Evolutionary conservation across 2,113 vertebrate genomes (phyloP), one percentile per base, ranked within the genome.

Genomic region (Hypocryptadius cinnamomeus): DNA sequence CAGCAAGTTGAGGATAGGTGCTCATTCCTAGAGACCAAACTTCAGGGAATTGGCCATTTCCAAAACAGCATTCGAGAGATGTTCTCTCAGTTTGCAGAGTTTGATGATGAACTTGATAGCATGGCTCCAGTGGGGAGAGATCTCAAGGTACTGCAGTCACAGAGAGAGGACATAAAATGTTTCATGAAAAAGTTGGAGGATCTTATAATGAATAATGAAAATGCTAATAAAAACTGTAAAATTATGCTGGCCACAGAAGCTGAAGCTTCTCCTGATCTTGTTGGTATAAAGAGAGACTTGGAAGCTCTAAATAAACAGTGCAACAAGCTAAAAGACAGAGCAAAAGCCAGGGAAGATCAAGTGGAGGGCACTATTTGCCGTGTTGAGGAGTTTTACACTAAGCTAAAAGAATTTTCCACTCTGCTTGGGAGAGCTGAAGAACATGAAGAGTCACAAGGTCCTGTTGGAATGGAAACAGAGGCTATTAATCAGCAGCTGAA

Each of bases 1-100:
- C 97, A 97, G 87, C 98, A 98, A 44, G 96, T 99, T 50, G 98
- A 98, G 54, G 98, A 99, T 4, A 98, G 97, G 25, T 99, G 99
- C 91, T 98, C 97, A 1, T 98, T 97, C 79, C 87, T 99, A 90
- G 99, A 99, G 93, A 97, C 98, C 56, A 99, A 99, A 96, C 98
- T 99, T 72, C 99, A 99, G 85, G 99, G 99, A 80, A 99, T 99
- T 1, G 99, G 99, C 8, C 98, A 99, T 97, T 99, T 99, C 96
- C 99, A 99, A 96, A 98, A 99, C 95, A 98, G 95, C 96, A 99
- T 99, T 94, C 98, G 99, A 40, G 99, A 99, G 96, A 99, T 99
- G 99, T 99, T 99, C 95, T 97, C 98, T 73, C 97, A 98, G 80
- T 99, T 99, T 97, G 98, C 99, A 17, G 99, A 99, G 90, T 98